Conservation (phyloP, 2,888 invertebrate genomes). For the Allophyes oxyacanthae region DNA sequence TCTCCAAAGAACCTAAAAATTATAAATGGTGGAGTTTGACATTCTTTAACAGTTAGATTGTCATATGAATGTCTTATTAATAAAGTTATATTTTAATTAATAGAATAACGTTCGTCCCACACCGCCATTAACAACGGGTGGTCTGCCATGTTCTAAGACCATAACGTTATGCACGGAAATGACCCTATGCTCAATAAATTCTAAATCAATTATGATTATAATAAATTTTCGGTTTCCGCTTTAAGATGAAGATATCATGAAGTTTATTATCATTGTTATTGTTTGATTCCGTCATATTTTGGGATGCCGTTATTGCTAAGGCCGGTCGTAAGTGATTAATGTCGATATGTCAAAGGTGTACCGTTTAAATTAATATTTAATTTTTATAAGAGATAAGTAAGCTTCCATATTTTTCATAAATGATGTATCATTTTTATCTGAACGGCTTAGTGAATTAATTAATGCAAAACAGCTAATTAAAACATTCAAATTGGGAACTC, state of each 20-base stretch:
- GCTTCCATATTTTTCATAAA: not conserved
- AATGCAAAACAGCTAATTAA: constrained; percentile 22
- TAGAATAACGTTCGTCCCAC: constrained; percentile 48
- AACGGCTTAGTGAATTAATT: constrained; percentile 9
- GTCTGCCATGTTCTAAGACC: constrained; percentile 27
- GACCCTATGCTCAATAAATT: constrained; percentile 46
- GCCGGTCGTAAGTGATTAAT: constrained; percentile 3
- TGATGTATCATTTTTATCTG: not conserved
- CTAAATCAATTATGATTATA: constrained; percentile 51
- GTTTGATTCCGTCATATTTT: not conserved
- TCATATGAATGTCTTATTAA: constrained; percentile 40
- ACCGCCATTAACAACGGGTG: constrained; percentile 43
- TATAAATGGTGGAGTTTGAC: not conserved
- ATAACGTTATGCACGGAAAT: constrained; percentile 19
- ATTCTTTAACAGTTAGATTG: constrained; percentile 29
- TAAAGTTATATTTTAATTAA: constrained; percentile 54
- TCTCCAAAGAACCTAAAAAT: not conserved
- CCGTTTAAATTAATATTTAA: not conserved
- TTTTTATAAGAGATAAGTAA: not conserved
- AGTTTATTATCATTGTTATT: constrained; percentile 14
- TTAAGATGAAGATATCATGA: constrained; percentile 42
- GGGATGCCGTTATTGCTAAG: constrained; percentile 14
- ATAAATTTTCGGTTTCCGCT: constrained; percentile 48
- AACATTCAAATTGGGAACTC: constrained; percentile 6
- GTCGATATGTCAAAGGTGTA: not conserved